phyloP scores from a whole-genome alignment of 2,797 vertebrate genomes.

The Sardinella longiceps region DNA sequence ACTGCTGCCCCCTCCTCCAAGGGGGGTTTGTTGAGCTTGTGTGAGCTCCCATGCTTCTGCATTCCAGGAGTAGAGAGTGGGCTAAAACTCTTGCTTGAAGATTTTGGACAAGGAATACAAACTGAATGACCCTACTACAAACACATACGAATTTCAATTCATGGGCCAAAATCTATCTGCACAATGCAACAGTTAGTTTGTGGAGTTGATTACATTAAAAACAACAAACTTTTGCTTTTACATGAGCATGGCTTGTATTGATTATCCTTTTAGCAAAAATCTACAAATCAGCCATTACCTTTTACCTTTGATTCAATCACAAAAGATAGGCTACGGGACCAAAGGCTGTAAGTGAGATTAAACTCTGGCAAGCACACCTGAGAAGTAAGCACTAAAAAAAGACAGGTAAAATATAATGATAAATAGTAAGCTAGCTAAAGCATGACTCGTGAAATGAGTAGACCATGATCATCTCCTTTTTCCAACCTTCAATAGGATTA shows the following conservation, averaged over 20 bases:
- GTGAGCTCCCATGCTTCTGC: neutral
- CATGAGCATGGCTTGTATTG: too few species aligned
- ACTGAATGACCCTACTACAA: neutral
- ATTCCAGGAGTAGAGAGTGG: neutral
- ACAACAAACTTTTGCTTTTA: too few species aligned
- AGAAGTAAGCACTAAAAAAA: neutral
- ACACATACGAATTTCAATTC: neutral
- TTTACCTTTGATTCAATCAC: neutral
- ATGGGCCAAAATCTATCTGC: neutral
- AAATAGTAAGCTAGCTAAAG: neutral
- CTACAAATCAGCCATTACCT: neutral
- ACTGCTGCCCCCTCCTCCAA: neutral
- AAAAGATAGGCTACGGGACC: neutral
- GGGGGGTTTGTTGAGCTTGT: conserved; percentile 8
- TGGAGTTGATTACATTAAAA: neutral
- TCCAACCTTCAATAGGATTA: neutral
- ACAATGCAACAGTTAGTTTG: neutral
- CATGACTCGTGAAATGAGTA: neutral
- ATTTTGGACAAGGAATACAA: neutral
- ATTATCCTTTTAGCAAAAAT: neutral
- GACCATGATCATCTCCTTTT: neutral
- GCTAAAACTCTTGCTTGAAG: neutral
- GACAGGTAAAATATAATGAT: neutral
- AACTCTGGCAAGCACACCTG: neutral
- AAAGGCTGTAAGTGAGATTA: neutral